Evolutionary conservation across 2,797 vertebrate species (phyloP).

Genomic region (Anguilla marmorata): DNA sequence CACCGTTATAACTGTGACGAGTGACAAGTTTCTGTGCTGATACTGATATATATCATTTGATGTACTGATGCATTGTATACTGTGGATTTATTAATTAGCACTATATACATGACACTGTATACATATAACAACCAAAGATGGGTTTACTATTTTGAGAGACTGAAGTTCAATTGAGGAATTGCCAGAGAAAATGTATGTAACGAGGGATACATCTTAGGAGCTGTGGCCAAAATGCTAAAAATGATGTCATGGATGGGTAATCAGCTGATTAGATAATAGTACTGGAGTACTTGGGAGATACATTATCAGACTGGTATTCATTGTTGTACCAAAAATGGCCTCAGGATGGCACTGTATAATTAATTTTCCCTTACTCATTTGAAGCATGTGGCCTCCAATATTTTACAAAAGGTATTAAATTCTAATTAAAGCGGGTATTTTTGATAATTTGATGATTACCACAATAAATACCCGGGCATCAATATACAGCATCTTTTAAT

Average conservation of each 20-base stretch:
- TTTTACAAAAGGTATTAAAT: background rate
- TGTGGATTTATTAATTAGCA: background rate
- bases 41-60: too few relatives aligned
- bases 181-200: background rate
- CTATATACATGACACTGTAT: background rate
- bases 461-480: background rate
- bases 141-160: background rate
- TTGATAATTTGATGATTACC: background rate
- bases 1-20: too few relatives aligned
- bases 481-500: background rate
- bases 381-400: background rate
- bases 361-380: background rate
- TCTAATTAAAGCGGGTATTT: background rate
- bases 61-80: background rate
- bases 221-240: background rate
- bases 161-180: background rate
- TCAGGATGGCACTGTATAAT: constrained; percentile 2
- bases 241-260: background rate
- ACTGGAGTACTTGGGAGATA: background rate
- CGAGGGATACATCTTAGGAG: background rate
- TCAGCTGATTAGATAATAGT: background rate
- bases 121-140: background rate
- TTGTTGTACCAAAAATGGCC: background rate
- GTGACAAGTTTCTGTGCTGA: too few relatives aligned
- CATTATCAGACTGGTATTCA: background rate